Evolutionary conservation across 2,113 vertebrate species (phyloP).

Genomic region (Cacatua alba): DNA sequence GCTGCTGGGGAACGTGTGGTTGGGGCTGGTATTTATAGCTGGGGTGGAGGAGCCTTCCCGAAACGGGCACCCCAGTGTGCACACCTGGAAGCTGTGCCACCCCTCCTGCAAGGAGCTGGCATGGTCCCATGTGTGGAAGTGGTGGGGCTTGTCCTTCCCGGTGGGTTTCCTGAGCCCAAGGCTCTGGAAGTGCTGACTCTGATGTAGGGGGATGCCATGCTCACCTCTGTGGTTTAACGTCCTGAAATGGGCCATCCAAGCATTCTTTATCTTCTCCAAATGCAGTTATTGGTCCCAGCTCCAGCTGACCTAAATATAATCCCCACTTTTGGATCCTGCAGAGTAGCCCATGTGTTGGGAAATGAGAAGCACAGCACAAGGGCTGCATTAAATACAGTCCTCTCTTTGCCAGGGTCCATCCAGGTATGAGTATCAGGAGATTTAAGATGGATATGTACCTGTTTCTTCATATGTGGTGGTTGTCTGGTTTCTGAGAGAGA

Average conservation of each 20-base stretch:
- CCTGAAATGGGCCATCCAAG: background rate
- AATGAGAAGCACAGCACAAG: fast-evolving
- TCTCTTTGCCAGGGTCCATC: background rate
- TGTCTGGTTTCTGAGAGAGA: background rate
- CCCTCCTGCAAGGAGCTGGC: background rate
- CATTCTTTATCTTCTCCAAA: background rate
- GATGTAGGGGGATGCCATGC: fast-evolving
- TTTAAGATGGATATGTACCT: background rate
- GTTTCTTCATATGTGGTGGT: background rate
- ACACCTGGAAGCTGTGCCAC: background rate
- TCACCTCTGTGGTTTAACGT: background rate
- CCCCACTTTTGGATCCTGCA: fast-evolving
- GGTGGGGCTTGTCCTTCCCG: fast-evolving
- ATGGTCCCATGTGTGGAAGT: fast-evolving
- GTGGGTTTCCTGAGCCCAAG: fast-evolving
- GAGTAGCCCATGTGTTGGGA: background rate
- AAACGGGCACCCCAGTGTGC: background rate
- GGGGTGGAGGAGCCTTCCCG: background rate
- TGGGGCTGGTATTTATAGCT: constrained; percentile 1
- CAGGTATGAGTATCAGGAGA: fast-evolving
- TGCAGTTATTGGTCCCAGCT: background rate
- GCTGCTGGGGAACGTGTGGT: background rate
- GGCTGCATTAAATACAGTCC: fast-evolving
- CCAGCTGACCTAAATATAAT: background rate
- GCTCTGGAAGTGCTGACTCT: background rate